A percentile compares a stretch with the other conserved stretches of the same genome.
Conservation (phyloP, 2,797 vertebrate genomes). For the Ptychadena robeensis region DNA sequence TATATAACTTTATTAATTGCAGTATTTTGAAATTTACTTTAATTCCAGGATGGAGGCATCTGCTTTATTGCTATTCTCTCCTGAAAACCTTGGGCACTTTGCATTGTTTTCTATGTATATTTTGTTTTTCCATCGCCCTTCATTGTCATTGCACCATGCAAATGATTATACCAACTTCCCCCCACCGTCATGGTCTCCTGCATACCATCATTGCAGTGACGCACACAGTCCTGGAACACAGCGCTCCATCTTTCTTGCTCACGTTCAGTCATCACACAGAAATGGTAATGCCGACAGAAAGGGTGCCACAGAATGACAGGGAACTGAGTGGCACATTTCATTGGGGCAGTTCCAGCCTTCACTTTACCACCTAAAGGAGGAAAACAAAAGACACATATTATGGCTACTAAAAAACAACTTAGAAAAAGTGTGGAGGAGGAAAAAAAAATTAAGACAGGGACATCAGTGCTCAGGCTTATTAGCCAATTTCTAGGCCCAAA, state of each 20-base stretch:
- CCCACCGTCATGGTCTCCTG: too few relatives aligned
- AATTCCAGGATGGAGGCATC: neutral
- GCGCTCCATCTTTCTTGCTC: conserved; percentile 94
- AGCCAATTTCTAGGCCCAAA: too few relatives aligned
- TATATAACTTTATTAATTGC: too few relatives aligned
- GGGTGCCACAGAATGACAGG: conserved; percentile 96
- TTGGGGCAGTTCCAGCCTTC: conserved; percentile 76
- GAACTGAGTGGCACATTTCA: conserved; percentile 87
- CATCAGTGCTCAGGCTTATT: too few relatives aligned
- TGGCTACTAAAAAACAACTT: too few relatives aligned
- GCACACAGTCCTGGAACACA: conserved; percentile 91
- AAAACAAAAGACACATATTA: neutral
- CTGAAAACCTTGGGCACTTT: neutral
- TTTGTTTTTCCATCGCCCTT: neutral
- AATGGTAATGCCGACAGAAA: conserved; percentile 88
- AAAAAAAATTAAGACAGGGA: too few relatives aligned
- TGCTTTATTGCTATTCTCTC: neutral
- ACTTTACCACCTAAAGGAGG: conserved; percentile 76
- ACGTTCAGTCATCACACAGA: conserved; percentile 90
- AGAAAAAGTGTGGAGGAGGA: too few relatives aligned
- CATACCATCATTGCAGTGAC: conserved; percentile 84
- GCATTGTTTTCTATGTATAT: neutral
- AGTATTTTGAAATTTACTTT: neutral
- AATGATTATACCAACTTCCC: neutral
- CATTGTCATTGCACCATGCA: neutral